Percentiles rank a stretch among this genome's conserved stretches.
Conservation (phyloP, 2,113 vertebrate species). For the Manacus vitellinus region DNA sequence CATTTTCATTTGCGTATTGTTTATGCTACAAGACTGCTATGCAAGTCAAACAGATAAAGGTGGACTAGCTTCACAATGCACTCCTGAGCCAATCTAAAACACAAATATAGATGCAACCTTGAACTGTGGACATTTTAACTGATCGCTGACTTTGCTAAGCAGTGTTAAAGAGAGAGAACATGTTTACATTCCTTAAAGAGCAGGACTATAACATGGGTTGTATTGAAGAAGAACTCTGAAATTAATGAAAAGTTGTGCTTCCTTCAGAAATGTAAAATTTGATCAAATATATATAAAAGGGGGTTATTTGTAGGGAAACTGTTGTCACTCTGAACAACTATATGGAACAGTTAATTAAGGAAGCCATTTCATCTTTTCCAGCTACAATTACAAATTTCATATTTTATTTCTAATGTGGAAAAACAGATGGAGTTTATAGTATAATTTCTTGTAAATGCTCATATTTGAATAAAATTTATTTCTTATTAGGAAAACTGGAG, state of each 20-base stretch:
- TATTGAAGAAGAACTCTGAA: background rate
- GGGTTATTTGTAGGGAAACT: background rate
- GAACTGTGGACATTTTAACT: background rate
- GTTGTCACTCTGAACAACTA: background rate
- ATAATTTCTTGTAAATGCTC: background rate
- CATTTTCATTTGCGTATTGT: background rate
- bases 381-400: background rate
- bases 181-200: background rate
- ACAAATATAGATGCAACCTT: background rate
- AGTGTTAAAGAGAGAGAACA: background rate
- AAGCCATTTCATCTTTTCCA: background rate
- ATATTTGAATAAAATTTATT: background rate
- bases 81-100: background rate
- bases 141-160: background rate
- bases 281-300: background rate
- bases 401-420: background rate
- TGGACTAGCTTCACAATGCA: background rate
- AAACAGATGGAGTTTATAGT: background rate
- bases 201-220: background rate
- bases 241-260: background rate
- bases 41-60: background rate
- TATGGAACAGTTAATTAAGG: background rate
- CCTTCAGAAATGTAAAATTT: background rate
- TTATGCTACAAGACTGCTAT: rapidly evolving
- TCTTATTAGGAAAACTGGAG: background rate